Evolutionary conservation across 2,797 vertebrate species (phyloP).

Genomic region (Sebastiscus albofasciatus): DNA sequence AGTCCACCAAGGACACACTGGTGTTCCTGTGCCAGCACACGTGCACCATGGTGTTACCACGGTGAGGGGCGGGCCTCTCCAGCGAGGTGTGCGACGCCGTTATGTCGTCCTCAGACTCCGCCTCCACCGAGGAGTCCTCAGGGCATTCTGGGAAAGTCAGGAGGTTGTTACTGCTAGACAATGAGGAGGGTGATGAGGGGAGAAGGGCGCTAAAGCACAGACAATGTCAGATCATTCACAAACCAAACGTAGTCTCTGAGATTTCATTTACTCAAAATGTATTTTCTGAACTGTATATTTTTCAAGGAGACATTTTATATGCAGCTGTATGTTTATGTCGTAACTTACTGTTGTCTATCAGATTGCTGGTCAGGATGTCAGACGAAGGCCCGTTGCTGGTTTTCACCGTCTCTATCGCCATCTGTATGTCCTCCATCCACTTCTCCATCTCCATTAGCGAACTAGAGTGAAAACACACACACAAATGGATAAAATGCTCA

Average conservation of each 20-base stretch:
- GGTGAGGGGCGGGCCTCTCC: slow-evolving; percentile 91
- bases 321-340: background rate
- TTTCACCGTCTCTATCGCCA: slow-evolving; percentile 91
- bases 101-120: slow-evolving; percentile 96
- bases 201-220: slow-evolving; percentile 53
- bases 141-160: slow-evolving; percentile 90
- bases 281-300: background rate
- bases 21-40: slow-evolving; percentile 99
- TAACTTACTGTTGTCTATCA: slow-evolving; percentile 89
- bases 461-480: slow-evolving; percentile 71
- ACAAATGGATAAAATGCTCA: slow-evolving; percentile 1
- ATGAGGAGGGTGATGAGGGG: slow-evolving; percentile 52
- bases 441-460: slow-evolving; percentile 92
- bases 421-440: slow-evolving; percentile 95
- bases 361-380: slow-evolving; percentile 86
- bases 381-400: slow-evolving; percentile 87
- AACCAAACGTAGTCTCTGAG: background rate
- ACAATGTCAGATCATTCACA: slow-evolving; percentile 56
- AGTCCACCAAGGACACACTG: slow-evolving; percentile 99
- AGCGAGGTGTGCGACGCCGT: slow-evolving; percentile 88
- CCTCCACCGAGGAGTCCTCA: slow-evolving; percentile 89
- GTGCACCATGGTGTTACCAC: slow-evolving; percentile 98
- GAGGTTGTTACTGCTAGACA: slow-evolving; percentile 74
- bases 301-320: background rate
- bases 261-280: background rate